Base-by-base conservation (phyloP, 2,888 invertebrate genomes). In the Xanthia icteritia region DNA sequence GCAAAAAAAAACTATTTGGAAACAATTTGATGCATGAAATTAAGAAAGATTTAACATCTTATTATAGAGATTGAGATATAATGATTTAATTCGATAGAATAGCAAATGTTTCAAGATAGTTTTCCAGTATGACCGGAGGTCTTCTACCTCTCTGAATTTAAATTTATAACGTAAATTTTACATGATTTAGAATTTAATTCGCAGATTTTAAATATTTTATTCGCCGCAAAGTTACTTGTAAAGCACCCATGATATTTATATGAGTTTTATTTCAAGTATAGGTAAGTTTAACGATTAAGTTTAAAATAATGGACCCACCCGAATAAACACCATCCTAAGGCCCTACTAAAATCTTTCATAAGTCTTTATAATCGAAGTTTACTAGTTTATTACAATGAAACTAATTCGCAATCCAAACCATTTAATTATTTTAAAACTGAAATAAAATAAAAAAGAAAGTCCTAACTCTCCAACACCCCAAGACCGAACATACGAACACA, bases 101-200 rank as follows among this genome's bases (percentile, higher is more conserved):
- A 81, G 45, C 54, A 81, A 81, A 81, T 73, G 51, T 76, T 81
- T 81, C 51, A n/a, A 76, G 45, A 81, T 73, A 71, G 67, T 64
- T 72, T 42, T 51, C 39, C 27, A 69, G 60, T 61, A 45, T 31
- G 13, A 54, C 27, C 69, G 66, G 15, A 81, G 58, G 72, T 76
- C 85, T 76, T 76, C 51, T 9, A 76, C 58, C 65, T 81, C 54
- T 45, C 9, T 27, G 27, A 36, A 81, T 76, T 69, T 76, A 65
- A 64, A 82, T 64, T 69, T 51, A 31, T 51, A 70, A 70, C 69
- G 65, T 61, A 66, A 36, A 69, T 73, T 81, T 72, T 20, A 84
- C 83, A 69, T 58, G 48, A 51, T 81, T 42, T 67, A 39, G 72
- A 81, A 76, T 76, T 61, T 0, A 66, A 81, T 86, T 79, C 73